Evolutionary conservation across 2,113 vertebrate species (phyloP), one percentile per base, ranked within the genome.

Genomic region (Syngnathus scovelli): DNA sequence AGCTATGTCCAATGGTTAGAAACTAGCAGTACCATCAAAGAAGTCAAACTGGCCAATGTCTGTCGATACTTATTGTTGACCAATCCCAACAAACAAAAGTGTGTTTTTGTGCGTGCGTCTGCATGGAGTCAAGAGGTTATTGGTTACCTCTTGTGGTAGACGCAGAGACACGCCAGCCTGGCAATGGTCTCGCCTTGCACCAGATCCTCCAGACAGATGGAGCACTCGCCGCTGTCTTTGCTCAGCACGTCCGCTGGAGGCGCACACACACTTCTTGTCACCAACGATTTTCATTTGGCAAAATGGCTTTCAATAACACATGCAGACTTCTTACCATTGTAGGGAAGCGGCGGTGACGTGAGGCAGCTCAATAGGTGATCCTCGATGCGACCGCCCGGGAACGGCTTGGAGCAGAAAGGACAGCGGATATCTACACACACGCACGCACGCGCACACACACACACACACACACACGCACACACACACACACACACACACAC

Each of bases 181-280:
- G 91, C 90, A 21, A 92, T 93, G 71, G 89, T 92, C 77, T 93
- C 90, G 38, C 92, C 92, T 75, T 90, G 89, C 3, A 88, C 65
- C 69, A 93, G 79, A 46, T 92, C 91, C 76, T 93, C 92, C 76
- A 93, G 79, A 77, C 92, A 93, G 69, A 93, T 92, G 39, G 90
- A 90, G 43, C 92, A 93, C 76, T 93, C 92, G 0, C 92, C 92
- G n/a, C 87, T 91, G 83, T 93, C 91, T 87, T 90, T 93, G 82
- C 83, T 82, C 44, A 93, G 88, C 74, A 90, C 86, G 63, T 93
- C 92, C 77, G 90, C 92, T 92, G 78, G n/a, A 66, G 66, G 69
- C 51, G 43, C 27, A 64, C 38, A 64, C 38, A 46, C 44, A 33
- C 27, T 33, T 33, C 2, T 33, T 33, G 27, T 38, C 16, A 37